phyloP scores from a whole-genome alignment of 2,797 vertebrate genomes.

The Pagetopsis macropterus region DNA sequence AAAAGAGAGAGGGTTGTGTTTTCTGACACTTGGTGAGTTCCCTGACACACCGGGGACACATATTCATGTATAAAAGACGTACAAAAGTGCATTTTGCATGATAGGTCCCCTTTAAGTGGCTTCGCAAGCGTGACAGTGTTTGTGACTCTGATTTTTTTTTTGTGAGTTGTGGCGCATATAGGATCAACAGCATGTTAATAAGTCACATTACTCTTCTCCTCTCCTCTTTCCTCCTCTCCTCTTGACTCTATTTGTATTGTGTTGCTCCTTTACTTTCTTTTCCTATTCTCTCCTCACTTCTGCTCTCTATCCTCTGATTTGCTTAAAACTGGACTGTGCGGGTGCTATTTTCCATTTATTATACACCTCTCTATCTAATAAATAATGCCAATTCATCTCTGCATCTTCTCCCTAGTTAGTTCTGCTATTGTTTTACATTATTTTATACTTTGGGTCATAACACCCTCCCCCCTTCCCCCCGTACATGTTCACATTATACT shows the following conservation, averaged over 20 bases:
- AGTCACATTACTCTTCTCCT: conserved; percentile 44
- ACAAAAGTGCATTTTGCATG: too few species aligned
- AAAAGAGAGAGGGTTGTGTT: too few species aligned
- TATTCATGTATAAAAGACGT: too few species aligned
- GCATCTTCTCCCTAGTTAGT: conserved; percentile 41
- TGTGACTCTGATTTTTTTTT: conserved; percentile 11
- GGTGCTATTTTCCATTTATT: conserved; percentile 19
- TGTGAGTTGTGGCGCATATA: conserved; percentile 39
- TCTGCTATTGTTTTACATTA: conserved; percentile 55
- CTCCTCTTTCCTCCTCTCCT: conserved; percentile 25
- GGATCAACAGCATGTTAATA: conserved; percentile 72
- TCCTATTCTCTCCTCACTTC: neutral
- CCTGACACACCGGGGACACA: too few species aligned
- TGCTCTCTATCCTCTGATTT: neutral
- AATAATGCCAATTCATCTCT: conserved; percentile 49
- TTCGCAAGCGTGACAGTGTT: conserved; percentile 31
- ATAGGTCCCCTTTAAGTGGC: neutral
- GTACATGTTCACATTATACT: conserved; percentile 61
- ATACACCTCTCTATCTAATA: conserved; percentile 41
- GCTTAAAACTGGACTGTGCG: conserved; percentile 14
- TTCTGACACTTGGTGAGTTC: too few species aligned
- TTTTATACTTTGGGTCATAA: conserved; percentile 62
- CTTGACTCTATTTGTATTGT: neutral
- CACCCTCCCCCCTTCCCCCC: conserved; percentile 13
- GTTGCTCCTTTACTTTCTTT: conserved; percentile 23